These are phyloP conservation scores for Gadopsis bispinosus DNA, from an alignment of 2,797 vertebrate species.

Conservation along the genomic window DNA sequence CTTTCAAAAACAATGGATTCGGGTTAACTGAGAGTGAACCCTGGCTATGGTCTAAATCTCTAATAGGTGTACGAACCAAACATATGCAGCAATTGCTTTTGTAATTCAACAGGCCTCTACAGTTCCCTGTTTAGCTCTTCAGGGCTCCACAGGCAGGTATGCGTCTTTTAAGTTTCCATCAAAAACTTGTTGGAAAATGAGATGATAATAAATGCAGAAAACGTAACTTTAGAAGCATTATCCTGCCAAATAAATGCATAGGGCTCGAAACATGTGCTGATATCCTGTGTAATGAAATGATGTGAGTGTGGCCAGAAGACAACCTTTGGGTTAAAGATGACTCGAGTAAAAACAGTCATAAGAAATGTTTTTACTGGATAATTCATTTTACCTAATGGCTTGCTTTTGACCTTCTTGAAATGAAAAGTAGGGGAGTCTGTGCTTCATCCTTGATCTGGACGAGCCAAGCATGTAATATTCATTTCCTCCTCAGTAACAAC, in stretches of 20 bases:
- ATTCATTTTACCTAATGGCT: slow-evolving; percentile 30
- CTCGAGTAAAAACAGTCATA: slow-evolving; percentile 32
- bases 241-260: neutral
- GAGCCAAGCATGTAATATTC: slow-evolving; percentile 56
- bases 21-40: slow-evolving; percentile 40
- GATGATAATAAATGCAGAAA: neutral
- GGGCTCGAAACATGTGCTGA: neutral
- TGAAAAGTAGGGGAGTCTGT: slow-evolving; percentile 26
- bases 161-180: neutral
- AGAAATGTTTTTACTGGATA: slow-evolving; percentile 20
- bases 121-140: slow-evolving; percentile 1
- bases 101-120: slow-evolving; percentile 12
- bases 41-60: slow-evolving; percentile 23
- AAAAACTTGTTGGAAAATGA: slow-evolving; percentile 1
- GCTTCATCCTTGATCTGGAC: slow-evolving; percentile 39
- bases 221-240: neutral
- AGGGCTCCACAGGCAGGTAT: neutral
- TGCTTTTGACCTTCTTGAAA: slow-evolving; percentile 30
- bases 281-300: neutral
- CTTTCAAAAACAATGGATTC: slow-evolving; percentile 52
- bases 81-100: slow-evolving; percentile 8
- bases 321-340: slow-evolving; percentile 8
- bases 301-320: neutral
- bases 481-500: slow-evolving; percentile 52
- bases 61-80: slow-evolving; percentile 14